Conservation (phyloP, 2,113 vertebrate species). For the Phasianus colchicus region DNA sequence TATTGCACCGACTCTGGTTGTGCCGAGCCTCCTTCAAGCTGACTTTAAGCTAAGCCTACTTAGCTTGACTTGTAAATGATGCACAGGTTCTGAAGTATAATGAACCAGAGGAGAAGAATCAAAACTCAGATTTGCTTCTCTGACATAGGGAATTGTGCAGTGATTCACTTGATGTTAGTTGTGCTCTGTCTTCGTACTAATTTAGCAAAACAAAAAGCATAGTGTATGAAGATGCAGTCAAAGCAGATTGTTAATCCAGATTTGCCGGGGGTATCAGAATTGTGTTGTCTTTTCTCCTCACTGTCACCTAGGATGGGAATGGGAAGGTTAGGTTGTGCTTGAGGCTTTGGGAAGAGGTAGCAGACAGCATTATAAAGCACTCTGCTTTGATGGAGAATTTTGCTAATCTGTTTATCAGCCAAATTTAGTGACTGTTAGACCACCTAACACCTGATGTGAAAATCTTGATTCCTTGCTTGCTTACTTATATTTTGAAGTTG, state of each 20-base stretch:
- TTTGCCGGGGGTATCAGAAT: background rate
- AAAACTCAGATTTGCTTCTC: background rate
- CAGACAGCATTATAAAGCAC: background rate
- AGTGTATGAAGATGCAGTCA: background rate
- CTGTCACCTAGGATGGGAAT: rapidly evolving
- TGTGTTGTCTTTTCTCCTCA: background rate
- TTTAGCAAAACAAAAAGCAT: background rate
- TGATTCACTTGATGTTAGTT: no score
- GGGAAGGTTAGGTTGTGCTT: background rate
- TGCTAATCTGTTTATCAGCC: background rate
- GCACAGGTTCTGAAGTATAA: background rate
- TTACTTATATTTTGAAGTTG: background rate
- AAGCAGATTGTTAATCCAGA: background rate
- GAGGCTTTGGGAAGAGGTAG: background rate
- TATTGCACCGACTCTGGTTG: background rate
- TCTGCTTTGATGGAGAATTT: background rate
- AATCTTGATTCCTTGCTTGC: background rate
- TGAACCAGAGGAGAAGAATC: background rate
- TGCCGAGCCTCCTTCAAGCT: background rate
- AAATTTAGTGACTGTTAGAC: background rate
- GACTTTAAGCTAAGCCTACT: background rate
- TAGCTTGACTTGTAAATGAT: background rate
- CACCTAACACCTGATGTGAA: background rate
- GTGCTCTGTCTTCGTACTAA: background rate
- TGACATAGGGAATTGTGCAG: background rate